phyloP scores from a whole-genome alignment of 1,140 invertebrate genomes.

The Drosophila dunni region DNA sequence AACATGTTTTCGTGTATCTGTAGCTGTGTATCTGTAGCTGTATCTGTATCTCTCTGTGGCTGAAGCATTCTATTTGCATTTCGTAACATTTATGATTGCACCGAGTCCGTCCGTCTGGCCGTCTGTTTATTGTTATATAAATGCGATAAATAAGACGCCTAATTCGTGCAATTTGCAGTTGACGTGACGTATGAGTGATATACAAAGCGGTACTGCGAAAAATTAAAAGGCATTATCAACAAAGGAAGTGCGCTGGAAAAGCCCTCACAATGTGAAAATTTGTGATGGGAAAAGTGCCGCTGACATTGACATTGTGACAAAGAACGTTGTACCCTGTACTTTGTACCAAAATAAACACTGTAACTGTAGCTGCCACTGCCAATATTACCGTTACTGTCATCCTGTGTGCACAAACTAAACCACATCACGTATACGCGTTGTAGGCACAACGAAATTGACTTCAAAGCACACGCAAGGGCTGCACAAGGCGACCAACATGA shows the following conservation, averaged over 20 bases:
- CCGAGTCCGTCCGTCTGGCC: neutral
- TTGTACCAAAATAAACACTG: neutral
- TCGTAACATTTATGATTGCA: slow-evolving; percentile 47
- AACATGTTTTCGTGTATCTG: slow-evolving; percentile 7
- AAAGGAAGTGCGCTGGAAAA: slow-evolving; percentile 41
- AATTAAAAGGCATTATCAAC: slow-evolving; percentile 7
- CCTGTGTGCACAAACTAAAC: slow-evolving; percentile 13
- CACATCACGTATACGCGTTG: slow-evolving; percentile 16
- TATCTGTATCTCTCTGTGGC: slow-evolving; percentile 9
- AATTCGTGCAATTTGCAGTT: slow-evolving; percentile 61
- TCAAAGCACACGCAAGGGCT: slow-evolving; percentile 14
- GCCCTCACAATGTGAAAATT: slow-evolving; percentile 2
- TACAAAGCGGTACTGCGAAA: slow-evolving; percentile 29
- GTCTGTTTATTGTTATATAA: slow-evolving; percentile 53
- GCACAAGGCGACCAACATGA: slow-evolving; percentile 14
- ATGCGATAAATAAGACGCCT: slow-evolving; percentile 55
- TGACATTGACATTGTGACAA: slow-evolving; percentile 20
- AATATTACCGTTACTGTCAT: slow-evolving; percentile 9
- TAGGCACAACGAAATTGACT: neutral
- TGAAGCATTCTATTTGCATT: slow-evolving; percentile 48
- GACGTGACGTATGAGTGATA: slow-evolving; percentile 51
- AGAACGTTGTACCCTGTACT: neutral
- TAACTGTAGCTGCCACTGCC: neutral
- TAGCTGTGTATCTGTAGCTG: neutral
- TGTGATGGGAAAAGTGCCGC: slow-evolving; percentile 25